Conservation (phyloP, 2,888 invertebrate species). For the Orthosia gothica region DNA sequence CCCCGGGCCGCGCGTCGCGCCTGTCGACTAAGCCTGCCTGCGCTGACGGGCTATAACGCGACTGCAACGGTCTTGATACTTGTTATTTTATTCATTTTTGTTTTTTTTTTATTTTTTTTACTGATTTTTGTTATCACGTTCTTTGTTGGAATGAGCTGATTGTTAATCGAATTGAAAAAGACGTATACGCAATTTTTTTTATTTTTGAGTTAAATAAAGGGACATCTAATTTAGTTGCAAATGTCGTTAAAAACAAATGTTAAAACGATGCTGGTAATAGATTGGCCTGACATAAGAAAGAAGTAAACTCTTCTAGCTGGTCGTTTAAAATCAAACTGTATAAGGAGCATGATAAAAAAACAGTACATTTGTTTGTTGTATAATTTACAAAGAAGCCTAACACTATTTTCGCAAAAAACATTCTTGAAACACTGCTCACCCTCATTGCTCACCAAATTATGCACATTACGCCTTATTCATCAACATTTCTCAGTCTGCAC, state of each 20-base stretch:
- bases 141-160: neutral
- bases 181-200: no score
- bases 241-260: no score
- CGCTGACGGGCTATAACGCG: slow-evolving; percentile 76
- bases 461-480: slow-evolving; percentile 47
- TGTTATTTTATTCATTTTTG: slow-evolving; percentile 1
- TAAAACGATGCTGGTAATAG: neutral
- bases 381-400: neutral
- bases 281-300: neutral
- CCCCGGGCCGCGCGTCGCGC: slow-evolving; percentile 79
- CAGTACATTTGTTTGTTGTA: neutral
- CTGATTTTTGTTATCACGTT: neutral
- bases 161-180: neutral
- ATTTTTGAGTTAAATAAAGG: no score
- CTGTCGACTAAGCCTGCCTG: slow-evolving; percentile 75
- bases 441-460: slow-evolving; percentile 39
- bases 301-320: neutral
- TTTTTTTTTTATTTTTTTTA: neutral
- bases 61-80: slow-evolving; percentile 76
- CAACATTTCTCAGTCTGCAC: slow-evolving; percentile 45
- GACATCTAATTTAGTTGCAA: no score
- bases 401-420: neutral
- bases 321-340: no score
- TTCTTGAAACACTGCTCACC: neutral
- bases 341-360: no score